Evolutionary conservation across 2,888 invertebrate species (phyloP).

Genomic region (Lasioglossum marginatum): DNA sequence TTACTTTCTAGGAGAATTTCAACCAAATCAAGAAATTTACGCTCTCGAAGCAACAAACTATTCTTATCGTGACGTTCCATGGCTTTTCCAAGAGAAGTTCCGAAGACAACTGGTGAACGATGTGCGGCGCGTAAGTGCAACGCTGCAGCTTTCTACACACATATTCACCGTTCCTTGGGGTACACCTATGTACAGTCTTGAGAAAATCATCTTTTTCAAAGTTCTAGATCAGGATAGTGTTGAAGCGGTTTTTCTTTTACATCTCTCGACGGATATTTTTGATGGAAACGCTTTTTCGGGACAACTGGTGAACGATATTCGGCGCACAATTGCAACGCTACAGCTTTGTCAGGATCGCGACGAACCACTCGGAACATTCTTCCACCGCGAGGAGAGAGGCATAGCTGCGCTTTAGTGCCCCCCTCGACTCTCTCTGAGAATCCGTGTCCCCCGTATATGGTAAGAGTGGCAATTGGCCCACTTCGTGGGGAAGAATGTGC

Average conservation of each 20-base stretch:
- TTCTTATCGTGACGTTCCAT: too few species aligned
- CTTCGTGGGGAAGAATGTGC: not conserved
- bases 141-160: too few species aligned
- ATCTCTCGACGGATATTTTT: too few species aligned
- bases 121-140: too few species aligned
- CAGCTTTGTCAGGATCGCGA: not conserved
- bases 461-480: not conserved
- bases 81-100: too few species aligned
- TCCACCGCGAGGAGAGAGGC: not conserved
- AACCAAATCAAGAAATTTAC: not conserved
- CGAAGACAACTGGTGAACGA: too few species aligned
- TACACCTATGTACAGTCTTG: too few species aligned
- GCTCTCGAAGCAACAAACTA: too few species aligned
- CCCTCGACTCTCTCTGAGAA: not conserved
- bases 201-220: too few species aligned
- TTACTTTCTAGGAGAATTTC: not conserved
- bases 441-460: not conserved
- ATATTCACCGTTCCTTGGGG: too few species aligned
- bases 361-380: constrained; percentile 20
- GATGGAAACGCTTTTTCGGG: not conserved
- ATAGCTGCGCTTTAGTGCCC: not conserved
- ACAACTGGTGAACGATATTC: not conserved
- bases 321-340: not conserved
- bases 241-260: too few species aligned
- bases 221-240: too few species aligned